Evolutionary conservation across 2,888 invertebrate species (phyloP), one percentile per base, ranked within the genome.

Genomic region (Platerodrilus igneus): DNA sequence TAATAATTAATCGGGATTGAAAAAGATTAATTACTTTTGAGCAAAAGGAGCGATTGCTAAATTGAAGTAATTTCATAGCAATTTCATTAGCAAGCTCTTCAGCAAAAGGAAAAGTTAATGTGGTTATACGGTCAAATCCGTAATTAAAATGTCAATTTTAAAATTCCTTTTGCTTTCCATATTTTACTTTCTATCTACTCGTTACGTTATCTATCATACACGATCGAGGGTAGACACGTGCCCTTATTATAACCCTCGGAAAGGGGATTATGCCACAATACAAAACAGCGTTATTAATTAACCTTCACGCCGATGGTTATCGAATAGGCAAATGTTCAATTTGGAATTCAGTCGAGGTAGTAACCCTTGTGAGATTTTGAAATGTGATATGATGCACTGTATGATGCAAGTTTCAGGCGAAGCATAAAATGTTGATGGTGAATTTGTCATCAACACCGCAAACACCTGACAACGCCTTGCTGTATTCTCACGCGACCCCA

Each of bases 231-330:
- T 42, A 50, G 58, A 56, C 60, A 60, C 58, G 60, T 60, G 60
- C 53, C 52, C 56, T 58, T 51, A 57, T 59, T 58, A 58, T 49
- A 49, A 49, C 55, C 52, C 54, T 50, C 47, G 45, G 47, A 47
- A 47, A 50, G 56, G 56, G 56, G 55, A 57, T 56, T 53, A 52
- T 51, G 47, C 53, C 52, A 48, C 54, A 53, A 56, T 53, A 53
- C 53, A 51, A 51, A 48, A 52, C 52, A 51, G 50, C 48, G 55
- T 59, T 57, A 61, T 60, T 61, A 60, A 61, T 61, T 61, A 60
- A 61, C 59, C 59, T 61, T 58, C 49, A 51, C 55, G 45, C 56
- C 50, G 57, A 58, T 57, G 57, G 56, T 53, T 53, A 58, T 59
- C 55, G 45, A 40, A 50, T 57, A 48, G 46, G 52, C 33, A 43